These are phyloP conservation scores for Glareola pratincola DNA, from an alignment of 2,113 vertebrate genomes.

Conservation along the genomic window DNA sequence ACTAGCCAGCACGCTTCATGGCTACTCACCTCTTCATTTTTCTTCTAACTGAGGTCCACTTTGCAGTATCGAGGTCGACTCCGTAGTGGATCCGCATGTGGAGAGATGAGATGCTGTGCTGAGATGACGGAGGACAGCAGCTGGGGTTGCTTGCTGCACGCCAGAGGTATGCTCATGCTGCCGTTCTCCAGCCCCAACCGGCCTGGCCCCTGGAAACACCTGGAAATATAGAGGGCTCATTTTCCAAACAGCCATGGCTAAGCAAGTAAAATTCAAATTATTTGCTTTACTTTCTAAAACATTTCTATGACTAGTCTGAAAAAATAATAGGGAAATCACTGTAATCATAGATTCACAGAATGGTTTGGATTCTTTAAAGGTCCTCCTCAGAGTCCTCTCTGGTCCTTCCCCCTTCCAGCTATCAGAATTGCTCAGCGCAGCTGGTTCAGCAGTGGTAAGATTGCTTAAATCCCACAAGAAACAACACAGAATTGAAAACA, in stretches of 20 bases:
- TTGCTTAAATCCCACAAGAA: background rate
- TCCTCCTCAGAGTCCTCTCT: too few relatives aligned
- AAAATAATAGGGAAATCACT: background rate
- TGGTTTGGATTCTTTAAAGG: background rate
- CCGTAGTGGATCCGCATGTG: background rate
- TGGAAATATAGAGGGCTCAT: background rate
- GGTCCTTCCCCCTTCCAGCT: too few relatives aligned
- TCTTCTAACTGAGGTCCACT: background rate
- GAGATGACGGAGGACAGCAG: background rate
- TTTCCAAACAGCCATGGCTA: background rate
- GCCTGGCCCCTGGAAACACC: background rate
- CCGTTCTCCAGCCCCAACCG: background rate
- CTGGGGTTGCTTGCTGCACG: fast-evolving
- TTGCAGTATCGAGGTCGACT: fast-evolving
- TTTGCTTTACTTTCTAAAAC: background rate
- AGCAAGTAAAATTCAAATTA: background rate
- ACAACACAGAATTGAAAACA: background rate
- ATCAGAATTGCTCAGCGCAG: background rate
- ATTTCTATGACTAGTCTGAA: background rate
- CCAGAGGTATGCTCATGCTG: background rate
- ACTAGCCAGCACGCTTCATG: fast-evolving
- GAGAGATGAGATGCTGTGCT: background rate
- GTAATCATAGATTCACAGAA: background rate
- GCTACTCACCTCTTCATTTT: background rate
- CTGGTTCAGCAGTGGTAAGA: background rate